Evolutionary conservation across 2,113 vertebrate genomes (phyloP), one percentile per base, ranked within the genome.

Genomic region (Oncorhynchus gorbuscha): DNA sequence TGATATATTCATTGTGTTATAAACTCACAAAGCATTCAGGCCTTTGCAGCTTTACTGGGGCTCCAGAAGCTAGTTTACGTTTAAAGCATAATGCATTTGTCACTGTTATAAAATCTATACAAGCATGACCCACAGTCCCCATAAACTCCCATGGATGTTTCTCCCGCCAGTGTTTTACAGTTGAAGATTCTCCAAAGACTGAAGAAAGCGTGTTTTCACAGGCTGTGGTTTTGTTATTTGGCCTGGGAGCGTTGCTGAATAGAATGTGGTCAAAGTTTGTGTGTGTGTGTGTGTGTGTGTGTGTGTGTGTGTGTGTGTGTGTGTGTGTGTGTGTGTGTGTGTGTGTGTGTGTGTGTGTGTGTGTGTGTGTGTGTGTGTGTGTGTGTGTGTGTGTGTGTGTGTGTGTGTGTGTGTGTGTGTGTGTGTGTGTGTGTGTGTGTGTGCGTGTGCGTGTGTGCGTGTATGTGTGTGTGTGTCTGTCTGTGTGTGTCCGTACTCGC

Each of bases 41-140:
- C 85, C 79, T 71, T 76, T 87, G 78, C 81, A 79, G 79, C 77
- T 88, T 89, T 92, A 90, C 81, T 79, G 81, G 81, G 87, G 80
- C 81, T 90, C 83, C 84, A 77, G 87, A 80, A 79, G 39, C 72
- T 84, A 81, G 58, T 90, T 93, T 91, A 85, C 85, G 72, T 76
- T 83, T 88, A 82, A 75, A 83, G 84, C 81, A 74, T 87, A 76
- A 73, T n/a, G 78, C 81, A 88, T 91, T 93, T 92, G 18, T 79
- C 88, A 88, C 85, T 76, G 78, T 89, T 92, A 81, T 90, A 91
- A 82, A 88, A 89, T 90, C 87, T 16, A 70, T 79, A 67, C 77
- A 76, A 59, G 69, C 79, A 67, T 93, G 89, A 92, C 87, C 88
- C 75, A 83, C 4, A 32, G 87, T 86, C 81, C 85, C 76, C 69